These are phyloP conservation scores for Mycogona germanica DNA, from an alignment of 2,888 invertebrate species.

Conservation along the genomic window DNA sequence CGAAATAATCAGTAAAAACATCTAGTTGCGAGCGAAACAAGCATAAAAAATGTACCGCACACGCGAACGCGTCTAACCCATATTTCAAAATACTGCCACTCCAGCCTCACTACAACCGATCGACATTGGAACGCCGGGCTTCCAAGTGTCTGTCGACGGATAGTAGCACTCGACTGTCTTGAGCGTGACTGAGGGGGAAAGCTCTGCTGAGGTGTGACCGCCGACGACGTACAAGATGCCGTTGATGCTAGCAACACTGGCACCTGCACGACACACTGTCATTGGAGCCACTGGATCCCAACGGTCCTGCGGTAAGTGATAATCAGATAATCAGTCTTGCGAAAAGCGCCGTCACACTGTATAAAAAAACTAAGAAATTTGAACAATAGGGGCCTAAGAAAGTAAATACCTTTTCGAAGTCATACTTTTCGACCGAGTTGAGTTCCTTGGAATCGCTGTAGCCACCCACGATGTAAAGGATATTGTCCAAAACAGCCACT, in stretches of 20 bases:
- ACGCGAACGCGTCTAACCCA: no score
- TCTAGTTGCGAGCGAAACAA: not conserved
- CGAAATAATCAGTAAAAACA: not conserved
- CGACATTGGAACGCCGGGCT: slow-evolving; percentile 61
- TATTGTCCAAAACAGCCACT: slow-evolving; percentile 62
- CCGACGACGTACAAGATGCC: slow-evolving; percentile 68
- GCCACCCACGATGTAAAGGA: slow-evolving; percentile 79
- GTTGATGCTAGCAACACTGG: slow-evolving; percentile 72
- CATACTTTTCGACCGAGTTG: slow-evolving; percentile 68
- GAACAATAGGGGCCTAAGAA: no score
- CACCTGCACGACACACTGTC: slow-evolving; percentile 62
- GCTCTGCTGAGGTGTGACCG: slow-evolving; percentile 38
- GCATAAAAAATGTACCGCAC: not conserved
- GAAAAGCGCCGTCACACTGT: no score
- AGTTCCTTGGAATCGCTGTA: slow-evolving; percentile 64
- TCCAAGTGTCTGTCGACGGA: slow-evolving; percentile 63
- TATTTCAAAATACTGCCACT: slow-evolving; percentile 56
- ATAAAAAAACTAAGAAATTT: not conserved
- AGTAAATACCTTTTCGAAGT: slow-evolving; percentile 55
- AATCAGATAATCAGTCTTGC: no score
- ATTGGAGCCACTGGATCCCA: slow-evolving; percentile 67
- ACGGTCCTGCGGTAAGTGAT: no score
- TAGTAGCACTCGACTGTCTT: slow-evolving; percentile 74
- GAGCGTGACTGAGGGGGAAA: slow-evolving; percentile 42
- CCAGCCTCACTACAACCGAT: slow-evolving; percentile 78